Evolutionary conservation across 2,113 vertebrate species (phyloP), one percentile per base, ranked within the genome.

Genomic region (Colaptes auratus): DNA sequence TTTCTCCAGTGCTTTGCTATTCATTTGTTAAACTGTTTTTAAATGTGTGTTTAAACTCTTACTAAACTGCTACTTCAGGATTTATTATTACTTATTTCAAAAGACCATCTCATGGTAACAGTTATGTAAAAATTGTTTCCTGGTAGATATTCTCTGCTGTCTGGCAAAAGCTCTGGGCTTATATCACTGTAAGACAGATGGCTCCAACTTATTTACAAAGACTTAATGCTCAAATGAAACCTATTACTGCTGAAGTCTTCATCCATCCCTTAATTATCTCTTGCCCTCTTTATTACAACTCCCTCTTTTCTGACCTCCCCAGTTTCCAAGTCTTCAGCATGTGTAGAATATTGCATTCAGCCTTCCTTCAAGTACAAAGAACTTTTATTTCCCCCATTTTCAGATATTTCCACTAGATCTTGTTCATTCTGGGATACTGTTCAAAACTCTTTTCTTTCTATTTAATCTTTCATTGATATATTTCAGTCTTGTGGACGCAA

Each of bases 111-210:
- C 89, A 66, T 84, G 80, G 93, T 90, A 96, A 96, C 83, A 94
- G 92, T 96, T 96, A 91, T 76, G 82, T 95, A 96, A 97, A 97
- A 96, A 93, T 96, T 4, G 56, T 96, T 96, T 97, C 96, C 96
- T 92, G 88, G 95, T 96, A 93, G 93, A 95, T 95, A 53, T 95
- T 95, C 92, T 96, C 79, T 88, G 80, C 61, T 95, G 73, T 94
- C 92, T 96, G 97, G 95, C 96, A 97, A 94, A 95, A 73, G 66
- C 84, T 94, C 64, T 81, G 65, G 27, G 16, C 79, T 96, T 97
- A 87, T 95, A 97, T 96, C 93, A 80, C 90, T 92, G 79, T 79
- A 95, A 96, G 89, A 94, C 95, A 97, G 92, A 96, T 96, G 96
- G 73, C 90, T 96, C 86, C 90, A 93, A 95, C 92, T 95, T 93